phyloP scores from a whole-genome alignment of 1,140 invertebrate species.

The Ectropis grisescens region DNA sequence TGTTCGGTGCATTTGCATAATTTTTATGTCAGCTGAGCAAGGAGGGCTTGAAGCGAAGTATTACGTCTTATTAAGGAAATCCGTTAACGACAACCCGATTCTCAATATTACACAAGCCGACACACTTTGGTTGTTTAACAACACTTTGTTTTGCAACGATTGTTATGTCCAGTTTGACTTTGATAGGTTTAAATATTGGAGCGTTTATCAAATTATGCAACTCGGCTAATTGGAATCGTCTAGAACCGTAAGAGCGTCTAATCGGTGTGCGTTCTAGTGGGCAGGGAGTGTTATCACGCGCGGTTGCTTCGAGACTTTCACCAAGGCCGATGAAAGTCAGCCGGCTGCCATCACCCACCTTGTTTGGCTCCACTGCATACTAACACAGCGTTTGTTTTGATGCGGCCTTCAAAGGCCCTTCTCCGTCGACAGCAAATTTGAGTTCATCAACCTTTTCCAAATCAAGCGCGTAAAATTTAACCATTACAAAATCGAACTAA shows the following conservation, averaged over 20 bases:
- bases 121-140: conserved; percentile 20
- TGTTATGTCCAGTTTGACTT: conserved; percentile 7
- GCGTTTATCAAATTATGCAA: too few relatives aligned
- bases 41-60: too few relatives aligned
- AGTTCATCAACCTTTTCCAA: too few relatives aligned
- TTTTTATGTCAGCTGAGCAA: too few relatives aligned
- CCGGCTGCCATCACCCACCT: conserved; percentile 13
- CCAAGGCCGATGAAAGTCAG: conserved; percentile 47
- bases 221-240: background rate
- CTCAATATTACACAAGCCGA: conserved; percentile 17
- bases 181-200: too few relatives aligned
- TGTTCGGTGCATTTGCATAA: too few relatives aligned
- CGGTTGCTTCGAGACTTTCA: conserved; percentile 35
- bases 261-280: conserved; percentile 13
- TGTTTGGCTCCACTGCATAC: conserved; percentile 25
- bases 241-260: background rate
- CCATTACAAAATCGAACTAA: too few relatives aligned
- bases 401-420: background rate
- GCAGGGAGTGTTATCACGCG: conserved; percentile 28
- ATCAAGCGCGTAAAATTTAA: too few relatives aligned
- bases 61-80: conserved; percentile 30
- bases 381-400: conserved; percentile 23
- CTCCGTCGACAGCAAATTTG: too few relatives aligned
- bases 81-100: conserved; percentile 22
- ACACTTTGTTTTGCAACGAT: conserved; percentile 10